Evolutionary conservation across 2,113 vertebrate genomes (phyloP), one percentile per base, ranked within the genome.

Genomic region (Scomber scombrus): DNA sequence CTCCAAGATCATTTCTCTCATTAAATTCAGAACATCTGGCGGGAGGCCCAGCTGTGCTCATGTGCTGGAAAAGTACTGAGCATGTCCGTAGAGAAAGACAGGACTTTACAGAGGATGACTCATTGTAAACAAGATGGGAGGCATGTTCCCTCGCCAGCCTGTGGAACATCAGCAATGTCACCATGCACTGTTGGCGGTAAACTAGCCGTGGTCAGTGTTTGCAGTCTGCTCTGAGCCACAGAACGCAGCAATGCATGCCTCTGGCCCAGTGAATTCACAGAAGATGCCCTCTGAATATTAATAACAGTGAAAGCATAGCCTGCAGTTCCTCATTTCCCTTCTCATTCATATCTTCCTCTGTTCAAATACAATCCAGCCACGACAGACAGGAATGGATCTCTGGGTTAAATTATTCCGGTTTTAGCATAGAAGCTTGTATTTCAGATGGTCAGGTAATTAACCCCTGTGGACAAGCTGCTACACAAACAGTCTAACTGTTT

Each of bases 21-120:
- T 91, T 91, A 91, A 91, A 94, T 88, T 83, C 87, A 78, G 90
- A 89, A 93, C 91, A 92, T 91, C 89, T 94, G 93, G 92, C 90
- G 18, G 52, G 74, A 84, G 81, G 88, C 91, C 93, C 92, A 88
- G 93, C 88, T 92, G 91, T 88, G 84, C 88, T 93, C 86, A 81
- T 88, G 88, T 87, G 80, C 88, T 93, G 93, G 93, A 93, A 93
- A 92, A 91, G 85, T 92, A 93, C 92, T 89, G 88, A 85, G 89
- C 82, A 77, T 81, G 86, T 90, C 82, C 86, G 65, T 67, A 73
- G 84, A 89, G 89, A 82, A 81, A 81, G 86, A 89, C 78, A 82
- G 82, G 82, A 85, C 86, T 90, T 88, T 70, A 84, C 73, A 80
- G 90, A 88, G 88, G 88, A 91, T 93, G 93, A 93, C 78, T 93